Evolutionary conservation across 2,888 invertebrate genomes (phyloP).

Genomic region (Eupithecia tripunctaria): DNA sequence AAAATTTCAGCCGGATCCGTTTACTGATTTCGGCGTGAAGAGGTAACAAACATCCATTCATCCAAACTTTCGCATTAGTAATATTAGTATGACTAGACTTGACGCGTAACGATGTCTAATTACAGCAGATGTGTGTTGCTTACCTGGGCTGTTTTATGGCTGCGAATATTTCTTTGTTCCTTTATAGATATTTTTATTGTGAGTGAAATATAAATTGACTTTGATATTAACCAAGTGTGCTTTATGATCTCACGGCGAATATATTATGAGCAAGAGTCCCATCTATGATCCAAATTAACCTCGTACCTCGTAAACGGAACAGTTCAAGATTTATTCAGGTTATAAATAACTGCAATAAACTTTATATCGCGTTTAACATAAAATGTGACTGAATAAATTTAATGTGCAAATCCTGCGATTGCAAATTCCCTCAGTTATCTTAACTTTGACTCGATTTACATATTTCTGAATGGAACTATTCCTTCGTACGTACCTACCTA

Average conservation of each 20-base stretch:
- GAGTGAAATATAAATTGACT: neutral
- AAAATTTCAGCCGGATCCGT: too few relatives aligned
- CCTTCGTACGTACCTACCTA: conserved; percentile 7
- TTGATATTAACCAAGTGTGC: neutral
- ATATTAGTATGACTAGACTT: neutral
- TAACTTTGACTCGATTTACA: conserved; percentile 46
- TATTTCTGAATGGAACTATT: conserved; percentile 43
- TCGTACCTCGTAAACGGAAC: neutral
- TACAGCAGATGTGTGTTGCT: neutral
- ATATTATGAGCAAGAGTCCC: neutral
- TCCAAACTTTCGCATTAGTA: too few relatives aligned
- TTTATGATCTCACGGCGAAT: too few relatives aligned
- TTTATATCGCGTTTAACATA: neutral
- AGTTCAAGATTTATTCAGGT: conserved; percentile 1
- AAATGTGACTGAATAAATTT: conserved; percentile 13
- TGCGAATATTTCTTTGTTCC: neutral
- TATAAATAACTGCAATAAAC: neutral
- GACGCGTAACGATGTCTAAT: neutral
- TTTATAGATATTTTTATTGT: neutral
- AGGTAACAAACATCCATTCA: too few relatives aligned
- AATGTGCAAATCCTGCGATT: conserved; percentile 29
- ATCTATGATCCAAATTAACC: neutral
- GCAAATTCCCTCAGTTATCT: conserved; percentile 44
- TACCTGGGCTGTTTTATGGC: neutral
- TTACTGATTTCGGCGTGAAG: too few relatives aligned